These are phyloP conservation scores for Encarsia formosa DNA, from an alignment of 2,888 invertebrate species.

Conservation along the genomic window DNA sequence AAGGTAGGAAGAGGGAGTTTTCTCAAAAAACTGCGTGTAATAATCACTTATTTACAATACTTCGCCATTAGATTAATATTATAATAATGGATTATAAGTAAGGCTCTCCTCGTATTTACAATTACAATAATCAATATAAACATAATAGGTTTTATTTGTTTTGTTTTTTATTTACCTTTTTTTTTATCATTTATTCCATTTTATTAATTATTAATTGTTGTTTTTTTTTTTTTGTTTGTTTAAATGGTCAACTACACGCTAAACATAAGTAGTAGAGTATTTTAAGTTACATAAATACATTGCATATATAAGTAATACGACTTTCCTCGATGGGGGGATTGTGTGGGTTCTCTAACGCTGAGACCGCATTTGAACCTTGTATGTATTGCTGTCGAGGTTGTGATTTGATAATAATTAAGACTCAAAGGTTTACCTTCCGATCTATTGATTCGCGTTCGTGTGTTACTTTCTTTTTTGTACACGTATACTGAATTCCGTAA, in stretches of 20 bases:
- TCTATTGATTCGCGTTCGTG: neutral
- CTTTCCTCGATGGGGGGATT: constrained; percentile 22
- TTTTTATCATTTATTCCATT: no score
- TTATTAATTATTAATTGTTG: no score
- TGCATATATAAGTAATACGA: constrained; percentile 27
- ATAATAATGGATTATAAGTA: constrained; percentile 24
- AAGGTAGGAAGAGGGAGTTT: constrained; percentile 4
- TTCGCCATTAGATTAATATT: constrained; percentile 24
- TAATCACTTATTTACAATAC: constrained; percentile 29
- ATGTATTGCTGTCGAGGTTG: constrained; percentile 26
- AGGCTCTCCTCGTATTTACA: constrained; percentile 29
- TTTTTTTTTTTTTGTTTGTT: no score
- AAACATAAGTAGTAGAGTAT: constrained; percentile 28
- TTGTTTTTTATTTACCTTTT: no score
- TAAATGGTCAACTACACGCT: constrained; percentile 24
- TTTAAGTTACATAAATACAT: constrained; percentile 29
- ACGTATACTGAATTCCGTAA: constrained; percentile 27
- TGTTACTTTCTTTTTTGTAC: no score
- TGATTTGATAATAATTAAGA: constrained; percentile 17
- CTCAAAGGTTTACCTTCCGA: constrained; percentile 14
- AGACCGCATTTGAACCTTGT: constrained; percentile 20
- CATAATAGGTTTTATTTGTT: no score
- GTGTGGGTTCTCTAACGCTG: constrained; percentile 22
- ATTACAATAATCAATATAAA: constrained; percentile 23
- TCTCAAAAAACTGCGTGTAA: constrained; percentile 23